Percentiles rank a stretch among this genome's conserved stretches.
Conservation (phyloP, 2,797 vertebrate genomes). For the Tenualosa ilisha region DNA sequence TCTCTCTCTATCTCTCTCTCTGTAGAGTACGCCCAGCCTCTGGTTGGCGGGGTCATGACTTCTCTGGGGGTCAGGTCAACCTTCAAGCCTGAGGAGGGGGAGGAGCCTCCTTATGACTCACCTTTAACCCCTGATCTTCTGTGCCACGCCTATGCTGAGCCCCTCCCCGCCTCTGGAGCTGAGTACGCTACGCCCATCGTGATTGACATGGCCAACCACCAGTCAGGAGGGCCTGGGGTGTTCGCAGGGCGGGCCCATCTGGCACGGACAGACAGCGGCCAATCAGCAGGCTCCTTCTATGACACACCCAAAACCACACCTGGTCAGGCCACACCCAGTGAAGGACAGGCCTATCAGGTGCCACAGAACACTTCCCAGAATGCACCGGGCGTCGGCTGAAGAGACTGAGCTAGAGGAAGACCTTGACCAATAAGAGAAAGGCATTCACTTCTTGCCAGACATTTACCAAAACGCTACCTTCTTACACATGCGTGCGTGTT, state of each 20-base stretch:
- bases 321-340: conserved; percentile 63
- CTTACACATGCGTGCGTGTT: not conserved
- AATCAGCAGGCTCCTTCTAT: conserved; percentile 77
- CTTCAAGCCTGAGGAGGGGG: conserved; percentile 92
- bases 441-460: conserved; percentile 40
- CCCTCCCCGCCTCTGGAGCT: conserved; percentile 85
- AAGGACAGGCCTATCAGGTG: conserved; percentile 88
- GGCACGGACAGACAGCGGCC: conserved; percentile 79
- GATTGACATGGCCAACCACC: conserved; percentile 88
- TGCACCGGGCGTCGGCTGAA: conserved; percentile 65
- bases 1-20: conserved; percentile 26
- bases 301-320: conserved; percentile 89
- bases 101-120: conserved; percentile 84
- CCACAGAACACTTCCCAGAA: conserved; percentile 82
- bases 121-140: conserved; percentile 83
- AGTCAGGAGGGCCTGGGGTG: conserved; percentile 71
- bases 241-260: conserved; percentile 81
- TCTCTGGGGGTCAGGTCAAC: conserved; percentile 89
- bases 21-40: conserved; percentile 94
- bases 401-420: conserved; percentile 10
- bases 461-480: conserved; percentile 32
- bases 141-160: conserved; percentile 93
- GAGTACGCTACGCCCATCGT: conserved; percentile 96
- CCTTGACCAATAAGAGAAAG: not conserved
- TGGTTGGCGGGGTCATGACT: conserved; percentile 86